Percentiles rank a stretch among this genome's conserved stretches.
Evolutionary conservation across 2,113 vertebrate genomes (phyloP).

Genomic region (Talpa occidentalis): DNA sequence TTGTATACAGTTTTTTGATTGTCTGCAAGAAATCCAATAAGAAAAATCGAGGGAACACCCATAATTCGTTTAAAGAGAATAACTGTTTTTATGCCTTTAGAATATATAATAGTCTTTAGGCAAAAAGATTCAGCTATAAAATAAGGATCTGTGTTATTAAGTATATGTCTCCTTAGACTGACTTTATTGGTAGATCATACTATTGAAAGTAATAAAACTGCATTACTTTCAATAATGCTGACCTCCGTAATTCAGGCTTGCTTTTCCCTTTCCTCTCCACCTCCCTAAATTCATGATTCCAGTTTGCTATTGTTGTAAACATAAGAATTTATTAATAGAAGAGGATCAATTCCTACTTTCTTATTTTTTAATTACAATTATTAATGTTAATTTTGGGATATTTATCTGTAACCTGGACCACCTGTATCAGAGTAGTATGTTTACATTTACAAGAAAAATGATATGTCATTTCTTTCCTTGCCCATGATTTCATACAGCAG

Average conservation of each 20-base stretch:
- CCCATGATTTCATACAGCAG: background rate
- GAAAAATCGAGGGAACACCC: background rate
- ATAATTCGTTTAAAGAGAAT: background rate
- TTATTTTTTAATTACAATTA: background rate
- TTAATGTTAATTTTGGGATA: background rate
- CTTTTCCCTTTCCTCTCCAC: background rate
- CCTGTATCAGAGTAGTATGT: background rate
- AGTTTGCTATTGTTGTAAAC: background rate
- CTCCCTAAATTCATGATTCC: conserved; percentile 30
- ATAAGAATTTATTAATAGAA: background rate
- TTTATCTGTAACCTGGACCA: background rate
- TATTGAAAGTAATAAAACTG: conserved; percentile 57
- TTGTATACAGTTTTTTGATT: background rate
- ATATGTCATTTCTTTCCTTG: background rate
- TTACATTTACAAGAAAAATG: conserved; percentile 20
- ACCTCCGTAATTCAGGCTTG: background rate
- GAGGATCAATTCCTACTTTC: background rate
- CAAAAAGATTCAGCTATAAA: conserved; percentile 47
- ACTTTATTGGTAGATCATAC: conserved; percentile 13
- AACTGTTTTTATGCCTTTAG: background rate
- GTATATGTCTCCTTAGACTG: conserved; percentile 34
- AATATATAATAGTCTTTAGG: background rate
- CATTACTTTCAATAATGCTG: conserved; percentile 38
- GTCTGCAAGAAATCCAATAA: background rate
- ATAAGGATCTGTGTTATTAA: conserved; percentile 43